phyloP scores from a whole-genome alignment of 1,140 invertebrate genomes.

The Hermetia illucens region DNA sequence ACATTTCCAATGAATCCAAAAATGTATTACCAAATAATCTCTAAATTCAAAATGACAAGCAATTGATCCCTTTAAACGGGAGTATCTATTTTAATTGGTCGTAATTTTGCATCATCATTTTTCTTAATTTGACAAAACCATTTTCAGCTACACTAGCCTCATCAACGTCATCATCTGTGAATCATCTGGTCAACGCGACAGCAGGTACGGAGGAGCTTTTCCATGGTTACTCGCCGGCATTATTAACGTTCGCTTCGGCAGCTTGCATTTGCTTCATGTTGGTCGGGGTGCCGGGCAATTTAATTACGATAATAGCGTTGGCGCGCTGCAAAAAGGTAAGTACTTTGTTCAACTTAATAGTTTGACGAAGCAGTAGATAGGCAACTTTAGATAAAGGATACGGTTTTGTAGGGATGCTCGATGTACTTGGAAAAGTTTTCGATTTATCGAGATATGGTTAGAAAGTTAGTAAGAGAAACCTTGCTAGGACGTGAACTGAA shows the following conservation, averaged over 20 bases:
- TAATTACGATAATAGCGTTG: constrained; percentile 66
- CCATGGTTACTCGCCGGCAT: constrained; percentile 49
- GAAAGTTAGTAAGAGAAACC: too few relatives aligned
- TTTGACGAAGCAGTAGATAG: too few relatives aligned
- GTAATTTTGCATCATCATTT: not conserved
- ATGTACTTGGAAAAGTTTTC: too few relatives aligned
- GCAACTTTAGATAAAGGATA: too few relatives aligned
- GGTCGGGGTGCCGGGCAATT: constrained; percentile 65
- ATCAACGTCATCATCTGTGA: not conserved
- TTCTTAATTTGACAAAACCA: not conserved
- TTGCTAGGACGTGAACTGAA: too few relatives aligned
- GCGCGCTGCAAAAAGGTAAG: constrained; percentile 63
- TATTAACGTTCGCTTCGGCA: constrained; percentile 55
- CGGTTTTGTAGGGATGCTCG: too few relatives aligned
- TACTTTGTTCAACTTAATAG: too few relatives aligned
- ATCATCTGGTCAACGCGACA: not conserved
- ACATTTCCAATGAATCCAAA: too few relatives aligned
- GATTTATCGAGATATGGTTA: too few relatives aligned
- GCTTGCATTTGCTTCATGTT: constrained; percentile 67
- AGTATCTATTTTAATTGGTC: not conserved
- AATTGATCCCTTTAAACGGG: too few relatives aligned
- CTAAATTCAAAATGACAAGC: too few relatives aligned
- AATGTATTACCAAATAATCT: too few relatives aligned
- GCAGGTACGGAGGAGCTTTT: constrained; percentile 41
- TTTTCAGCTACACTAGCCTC: not conserved